phyloP scores from a whole-genome alignment of 2,888 invertebrate genomes.

The Tachystola acroxantha region DNA sequence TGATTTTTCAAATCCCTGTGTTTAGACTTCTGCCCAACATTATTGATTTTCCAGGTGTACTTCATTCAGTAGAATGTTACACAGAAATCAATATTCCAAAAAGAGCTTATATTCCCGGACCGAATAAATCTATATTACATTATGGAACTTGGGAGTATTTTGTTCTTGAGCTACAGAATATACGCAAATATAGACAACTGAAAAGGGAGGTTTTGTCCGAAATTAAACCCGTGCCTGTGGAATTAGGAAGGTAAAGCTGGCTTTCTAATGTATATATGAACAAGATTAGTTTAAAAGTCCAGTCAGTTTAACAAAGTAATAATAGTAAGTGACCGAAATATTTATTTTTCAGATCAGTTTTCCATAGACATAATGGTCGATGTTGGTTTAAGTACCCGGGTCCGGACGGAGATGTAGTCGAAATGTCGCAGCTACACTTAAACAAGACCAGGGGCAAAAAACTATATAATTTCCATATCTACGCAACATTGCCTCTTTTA shows the following conservation, averaged over 20 bases:
- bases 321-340: too few species aligned
- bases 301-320: too few species aligned
- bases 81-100: slow-evolving; percentile 36
- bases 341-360: slow-evolving; percentile 38
- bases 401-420: slow-evolving; percentile 31
- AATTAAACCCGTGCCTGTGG: slow-evolving; percentile 23
- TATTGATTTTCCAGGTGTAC: too few species aligned
- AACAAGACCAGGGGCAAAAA: slow-evolving; percentile 28
- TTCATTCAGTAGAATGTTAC: slow-evolving; percentile 42
- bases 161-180: slow-evolving; percentile 34
- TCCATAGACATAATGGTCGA: slow-evolving; percentile 33
- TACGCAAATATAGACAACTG: slow-evolving; percentile 25
- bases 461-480: slow-evolving; percentile 33
- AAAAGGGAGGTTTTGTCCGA: slow-evolving; percentile 33
- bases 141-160: slow-evolving; percentile 50
- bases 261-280: too few species aligned
- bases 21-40: too few species aligned
- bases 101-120: slow-evolving; percentile 34
- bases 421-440: slow-evolving; percentile 41
- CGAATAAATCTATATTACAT: slow-evolving; percentile 33
- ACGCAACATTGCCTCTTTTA: slow-evolving; percentile 35
- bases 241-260: slow-evolving; percentile 38
- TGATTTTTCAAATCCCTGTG: too few species aligned
- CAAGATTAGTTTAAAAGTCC: too few species aligned
- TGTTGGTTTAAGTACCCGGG: slow-evolving; percentile 48